These are phyloP conservation scores for Odontamblyopus rebecca DNA, from an alignment of 2,797 vertebrate genomes.

Conservation along the genomic window DNA sequence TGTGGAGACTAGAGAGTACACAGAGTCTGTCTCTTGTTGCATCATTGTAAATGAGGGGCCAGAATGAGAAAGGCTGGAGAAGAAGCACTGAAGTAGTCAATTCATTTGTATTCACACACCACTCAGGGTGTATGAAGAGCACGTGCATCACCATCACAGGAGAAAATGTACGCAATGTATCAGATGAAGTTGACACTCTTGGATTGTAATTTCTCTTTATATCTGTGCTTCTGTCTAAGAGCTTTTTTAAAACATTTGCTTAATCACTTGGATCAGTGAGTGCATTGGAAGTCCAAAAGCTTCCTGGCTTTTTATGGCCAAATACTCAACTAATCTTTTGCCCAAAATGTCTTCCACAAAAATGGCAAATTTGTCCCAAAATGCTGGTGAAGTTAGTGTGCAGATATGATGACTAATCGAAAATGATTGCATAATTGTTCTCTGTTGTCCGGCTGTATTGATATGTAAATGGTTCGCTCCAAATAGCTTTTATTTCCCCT, in stretches of 20 bases:
- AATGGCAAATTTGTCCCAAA: not conserved
- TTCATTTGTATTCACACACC: conserved; percentile 5
- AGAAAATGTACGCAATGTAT: not conserved
- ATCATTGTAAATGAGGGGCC: conserved; percentile 12
- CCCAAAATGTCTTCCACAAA: conserved; percentile 24
- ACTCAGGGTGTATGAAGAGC: not conserved
- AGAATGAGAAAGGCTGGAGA: not conserved
- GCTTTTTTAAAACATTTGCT: conserved; percentile 59
- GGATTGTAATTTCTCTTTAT: conserved; percentile 26
- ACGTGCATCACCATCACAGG: not conserved
- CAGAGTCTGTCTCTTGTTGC: not conserved
- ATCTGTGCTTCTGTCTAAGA: conserved; percentile 36
- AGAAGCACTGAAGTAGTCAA: not conserved
- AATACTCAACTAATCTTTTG: conserved; percentile 38
- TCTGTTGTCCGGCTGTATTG: conserved; percentile 17
- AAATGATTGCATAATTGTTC: conserved; percentile 7
- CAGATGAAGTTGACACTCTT: conserved; percentile 20
- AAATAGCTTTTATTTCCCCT: conserved; percentile 48
- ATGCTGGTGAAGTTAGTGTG: not conserved
- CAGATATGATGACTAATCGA: not conserved
- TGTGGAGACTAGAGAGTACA: conserved; percentile 3
- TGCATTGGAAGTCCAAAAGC: conserved; percentile 44
- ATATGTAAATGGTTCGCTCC: conserved; percentile 43
- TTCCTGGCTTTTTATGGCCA: conserved; percentile 44
- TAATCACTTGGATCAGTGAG: conserved; percentile 60